A percentile compares a stretch with the other conserved stretches of the same genome.
Conservation (phyloP, 2,888 invertebrate species). For the Strigamia crassipes region DNA sequence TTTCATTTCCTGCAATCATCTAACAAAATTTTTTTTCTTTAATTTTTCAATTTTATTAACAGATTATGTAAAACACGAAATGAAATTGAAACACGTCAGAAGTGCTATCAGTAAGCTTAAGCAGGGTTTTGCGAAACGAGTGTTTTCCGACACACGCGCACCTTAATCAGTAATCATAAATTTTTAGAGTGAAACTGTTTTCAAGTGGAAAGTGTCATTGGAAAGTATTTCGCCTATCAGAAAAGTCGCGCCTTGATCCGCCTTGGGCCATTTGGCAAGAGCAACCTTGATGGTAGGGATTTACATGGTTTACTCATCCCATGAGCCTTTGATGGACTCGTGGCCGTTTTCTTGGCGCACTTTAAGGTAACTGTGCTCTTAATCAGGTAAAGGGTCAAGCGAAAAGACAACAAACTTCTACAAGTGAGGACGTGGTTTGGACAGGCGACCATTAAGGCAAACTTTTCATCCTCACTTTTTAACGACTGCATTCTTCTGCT, state of each 20-base stretch:
- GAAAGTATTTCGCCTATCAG: constrained; percentile 42
- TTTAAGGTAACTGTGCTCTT: constrained; percentile 33
- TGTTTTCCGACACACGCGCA: not conserved
- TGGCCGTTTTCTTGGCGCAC: constrained; percentile 31
- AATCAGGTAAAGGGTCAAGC: constrained; percentile 33
- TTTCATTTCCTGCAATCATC: not conserved
- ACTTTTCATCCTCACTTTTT: not conserved
- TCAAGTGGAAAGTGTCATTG: constrained; percentile 42
- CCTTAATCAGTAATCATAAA: constrained; percentile 42
- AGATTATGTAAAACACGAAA: constrained; percentile 15
- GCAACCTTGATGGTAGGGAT: constrained; percentile 38
- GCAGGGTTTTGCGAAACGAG: not conserved
- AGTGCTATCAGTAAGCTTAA: constrained; percentile 1
- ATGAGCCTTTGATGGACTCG: constrained; percentile 42
- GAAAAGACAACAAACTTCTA: not conserved
- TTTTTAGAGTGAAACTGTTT: constrained; percentile 34
- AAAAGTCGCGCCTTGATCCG: constrained; percentile 42
- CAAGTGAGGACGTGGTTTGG: not conserved
- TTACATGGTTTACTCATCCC: constrained; percentile 42
- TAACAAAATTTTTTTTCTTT: not conserved
- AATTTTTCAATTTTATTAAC: not conserved
- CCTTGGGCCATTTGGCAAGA: constrained; percentile 42
- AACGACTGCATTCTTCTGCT: not conserved
- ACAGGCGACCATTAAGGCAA: not conserved
- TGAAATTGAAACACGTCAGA: constrained; percentile 2